Evolutionary conservation across 1,140 invertebrate genomes (phyloP).

Genomic region (Temnothorax longispinosus): DNA sequence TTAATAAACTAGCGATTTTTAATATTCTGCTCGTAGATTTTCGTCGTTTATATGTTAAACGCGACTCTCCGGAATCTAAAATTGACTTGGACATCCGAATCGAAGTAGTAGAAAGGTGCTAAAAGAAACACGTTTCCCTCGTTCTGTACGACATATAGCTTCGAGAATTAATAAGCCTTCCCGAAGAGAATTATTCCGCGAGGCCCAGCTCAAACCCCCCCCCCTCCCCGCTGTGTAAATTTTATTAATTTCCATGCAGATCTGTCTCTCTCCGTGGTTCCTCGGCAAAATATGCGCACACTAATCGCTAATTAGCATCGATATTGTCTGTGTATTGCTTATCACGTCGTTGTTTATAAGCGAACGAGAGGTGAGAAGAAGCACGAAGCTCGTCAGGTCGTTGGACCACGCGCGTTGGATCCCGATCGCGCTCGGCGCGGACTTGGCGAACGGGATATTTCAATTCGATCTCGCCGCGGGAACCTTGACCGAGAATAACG

Average conservation of each 20-base stretch:
- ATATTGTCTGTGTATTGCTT: background rate
- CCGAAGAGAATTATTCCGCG: background rate
- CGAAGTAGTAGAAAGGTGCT: background rate
- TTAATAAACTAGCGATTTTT: background rate
- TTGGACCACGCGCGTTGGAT: slow-evolving; percentile 39
- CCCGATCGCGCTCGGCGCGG: slow-evolving; percentile 16
- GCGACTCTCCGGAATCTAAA: background rate
- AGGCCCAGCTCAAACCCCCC: background rate
- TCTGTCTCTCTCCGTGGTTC: background rate
- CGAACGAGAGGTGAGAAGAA: slow-evolving; percentile 14
- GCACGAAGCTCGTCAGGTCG: slow-evolving; percentile 29
- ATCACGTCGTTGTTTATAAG: slow-evolving; percentile 59
- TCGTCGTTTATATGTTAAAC: background rate
- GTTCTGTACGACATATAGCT: background rate
- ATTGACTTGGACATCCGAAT: background rate
- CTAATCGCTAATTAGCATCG: slow-evolving; percentile 28
- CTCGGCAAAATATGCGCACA: slow-evolving; percentile 26
- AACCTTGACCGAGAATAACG: slow-evolving; percentile 82
- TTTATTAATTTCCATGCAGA: slow-evolving; percentile 33
- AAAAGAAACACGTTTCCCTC: background rate
- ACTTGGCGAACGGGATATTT: slow-evolving; percentile 68
- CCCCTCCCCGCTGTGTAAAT: background rate
- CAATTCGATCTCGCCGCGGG: slow-evolving; percentile 72
- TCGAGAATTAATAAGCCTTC: slow-evolving; percentile 13
- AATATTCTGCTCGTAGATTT: background rate